A percentile compares a stretch with the other conserved stretches of the same genome.
These are phyloP conservation scores for Lymantria dispar DNA, from an alignment of 2,888 invertebrate species.

Conservation along the genomic window DNA sequence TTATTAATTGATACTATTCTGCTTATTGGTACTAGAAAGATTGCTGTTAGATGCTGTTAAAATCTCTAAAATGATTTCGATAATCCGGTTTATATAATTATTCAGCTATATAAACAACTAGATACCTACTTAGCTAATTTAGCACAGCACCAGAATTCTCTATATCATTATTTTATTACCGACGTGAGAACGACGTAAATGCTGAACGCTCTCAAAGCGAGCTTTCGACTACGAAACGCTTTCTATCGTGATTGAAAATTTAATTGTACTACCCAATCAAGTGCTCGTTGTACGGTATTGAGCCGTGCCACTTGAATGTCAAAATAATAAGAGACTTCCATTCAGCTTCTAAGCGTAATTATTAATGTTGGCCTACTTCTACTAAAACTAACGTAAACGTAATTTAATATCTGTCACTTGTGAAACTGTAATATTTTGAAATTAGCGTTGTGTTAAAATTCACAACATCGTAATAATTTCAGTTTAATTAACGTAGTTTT, in stretches of 20 bases:
- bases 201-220: conserved; percentile 40
- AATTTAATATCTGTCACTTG: background rate
- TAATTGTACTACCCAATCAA: conserved; percentile 58
- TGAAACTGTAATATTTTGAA: background rate
- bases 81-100: too few relatives aligned
- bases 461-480: too few relatives aligned
- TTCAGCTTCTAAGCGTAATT: conserved; percentile 24
- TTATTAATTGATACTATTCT: too few relatives aligned
- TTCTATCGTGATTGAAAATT: conserved; percentile 56
- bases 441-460: too few relatives aligned
- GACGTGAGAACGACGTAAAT: conserved; percentile 23
- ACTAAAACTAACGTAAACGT: background rate
- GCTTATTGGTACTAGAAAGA: too few relatives aligned
- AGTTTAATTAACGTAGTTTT: too few relatives aligned
- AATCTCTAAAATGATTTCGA: too few relatives aligned
- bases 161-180: conserved; percentile 19
- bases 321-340: conserved; percentile 29
- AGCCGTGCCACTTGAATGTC: conserved; percentile 26
- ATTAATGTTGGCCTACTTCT: conserved; percentile 14
- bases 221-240: conserved; percentile 31
- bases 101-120: background rate
- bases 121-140: background rate
- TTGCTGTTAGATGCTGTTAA: too few relatives aligned
- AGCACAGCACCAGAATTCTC: background rate
- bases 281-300: conserved; percentile 33